Percentiles rank a stretch among this genome's conserved stretches.
Evolutionary conservation across 2,888 invertebrate genomes (phyloP).

Genomic region (Drosophila falleni): DNA sequence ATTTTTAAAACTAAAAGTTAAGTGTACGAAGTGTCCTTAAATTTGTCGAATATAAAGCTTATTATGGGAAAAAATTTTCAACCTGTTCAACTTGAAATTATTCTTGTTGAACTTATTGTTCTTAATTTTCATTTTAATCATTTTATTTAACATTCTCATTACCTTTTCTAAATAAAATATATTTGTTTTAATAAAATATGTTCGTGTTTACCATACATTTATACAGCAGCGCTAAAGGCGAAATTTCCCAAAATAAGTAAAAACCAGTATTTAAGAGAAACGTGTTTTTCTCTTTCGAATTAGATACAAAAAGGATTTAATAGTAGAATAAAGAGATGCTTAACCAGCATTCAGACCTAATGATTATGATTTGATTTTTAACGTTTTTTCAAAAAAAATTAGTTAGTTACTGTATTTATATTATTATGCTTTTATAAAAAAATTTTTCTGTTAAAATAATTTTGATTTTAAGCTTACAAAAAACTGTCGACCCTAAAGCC

Average conservation of each 20-base stretch:
- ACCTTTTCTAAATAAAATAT: neutral
- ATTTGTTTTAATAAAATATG: too few species aligned
- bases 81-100: constrained; percentile 47
- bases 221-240: neutral
- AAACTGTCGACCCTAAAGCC: too few species aligned
- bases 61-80: constrained; percentile 5
- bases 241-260: constrained; percentile 28
- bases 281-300: constrained; percentile 1
- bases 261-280: constrained; percentile 60
- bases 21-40: too few species aligned
- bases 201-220: too few species aligned
- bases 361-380: neutral
- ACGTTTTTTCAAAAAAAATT: too few species aligned
- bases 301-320: neutral
- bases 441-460: too few species aligned
- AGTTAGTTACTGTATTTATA: too few species aligned
- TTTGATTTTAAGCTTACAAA: too few species aligned
- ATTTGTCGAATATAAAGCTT: too few species aligned
- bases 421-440: too few species aligned
- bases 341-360: neutral
- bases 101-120: constrained; percentile 4
- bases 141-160: constrained; percentile 4
- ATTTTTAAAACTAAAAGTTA: constrained; percentile 17
- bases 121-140: constrained; percentile 27
- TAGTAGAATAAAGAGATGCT: neutral